Evolutionary conservation across 2,888 invertebrate genomes (phyloP), one percentile per base, ranked within the genome.

Genomic region (Metalampra italica): DNA sequence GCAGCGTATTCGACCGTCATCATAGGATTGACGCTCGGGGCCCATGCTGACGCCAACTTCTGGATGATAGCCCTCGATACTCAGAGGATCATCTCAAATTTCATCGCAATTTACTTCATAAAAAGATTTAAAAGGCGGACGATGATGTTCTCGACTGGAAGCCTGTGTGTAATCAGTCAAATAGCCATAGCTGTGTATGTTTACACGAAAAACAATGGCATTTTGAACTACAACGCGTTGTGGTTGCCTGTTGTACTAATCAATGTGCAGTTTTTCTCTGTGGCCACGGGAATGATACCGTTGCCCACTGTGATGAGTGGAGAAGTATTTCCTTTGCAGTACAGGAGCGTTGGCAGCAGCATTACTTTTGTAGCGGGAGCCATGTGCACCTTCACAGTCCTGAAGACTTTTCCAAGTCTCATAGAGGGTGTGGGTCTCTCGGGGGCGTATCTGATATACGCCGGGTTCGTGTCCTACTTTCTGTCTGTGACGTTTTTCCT

Each of bases 261-360:
- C 41, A 74, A 92, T 60, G 54, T 83, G 1, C 92, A 92, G 54
- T 90, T 91, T 42, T 81, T 90, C 11, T 88, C 91, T 9, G 84
- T 92, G 0, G 87, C 90, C 3, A 75, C 91, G 0, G 93, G 93
- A 0, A 81, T 91, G 64, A 77, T 92, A 8, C 93, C 93, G 0
- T 60, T 94, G 50, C 94, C 94, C 0, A 93, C 92, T 82, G 91
- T 93, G 5, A 91, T 94, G 76, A 91, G 92, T 34, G 93, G 93
- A 0, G 94, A 94, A 66, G 83, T 94, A 0, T 93, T 93, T 55
- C 90, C 93, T 1, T 77, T 91, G 22, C 85, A 89, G 43, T 90
- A 90, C 45, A 83, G 92, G 46, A 92, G 92, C 22, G 72, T 92
- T 0, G 93, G 93, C 1, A 91, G 92, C 1, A 92, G 92, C 0